Conservation (phyloP, 2,113 vertebrate genomes). For the Oncorhynchus tshawytscha region DNA sequence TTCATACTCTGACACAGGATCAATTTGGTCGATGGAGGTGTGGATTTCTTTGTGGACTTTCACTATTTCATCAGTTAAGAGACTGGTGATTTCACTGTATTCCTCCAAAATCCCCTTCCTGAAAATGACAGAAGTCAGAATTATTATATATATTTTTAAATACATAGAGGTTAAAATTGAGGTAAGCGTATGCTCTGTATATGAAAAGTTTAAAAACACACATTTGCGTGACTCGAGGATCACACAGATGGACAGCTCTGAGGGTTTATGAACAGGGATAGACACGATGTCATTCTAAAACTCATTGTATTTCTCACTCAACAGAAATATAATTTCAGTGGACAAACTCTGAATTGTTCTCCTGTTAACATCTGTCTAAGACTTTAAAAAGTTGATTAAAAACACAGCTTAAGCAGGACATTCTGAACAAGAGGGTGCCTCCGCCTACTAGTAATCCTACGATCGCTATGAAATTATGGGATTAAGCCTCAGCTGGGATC, state of each 20-base stretch:
- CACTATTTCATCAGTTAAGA: slow-evolving; percentile 91
- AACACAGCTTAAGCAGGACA: slow-evolving; percentile 25
- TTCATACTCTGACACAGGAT: slow-evolving; percentile 88
- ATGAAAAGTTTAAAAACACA: background rate
- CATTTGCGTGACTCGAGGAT: background rate
- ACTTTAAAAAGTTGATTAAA: slow-evolving; percentile 24
- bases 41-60: slow-evolving; percentile 93
- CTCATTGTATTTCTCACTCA: background rate
- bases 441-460: background rate
- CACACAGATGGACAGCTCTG: background rate
- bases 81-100: slow-evolving; percentile 93
- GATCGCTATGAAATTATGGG: slow-evolving; percentile 5
- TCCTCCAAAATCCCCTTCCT: slow-evolving; percentile 94
- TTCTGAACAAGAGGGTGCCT: background rate
- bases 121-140: slow-evolving; percentile 43
- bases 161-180: background rate
- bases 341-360: background rate
- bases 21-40: slow-evolving; percentile 86
- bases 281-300: background rate
- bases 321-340: background rate
- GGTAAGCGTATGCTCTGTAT: background rate
- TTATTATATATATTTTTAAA: too few species aligned
- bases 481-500: background rate
- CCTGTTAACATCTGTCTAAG: slow-evolving; percentile 10
- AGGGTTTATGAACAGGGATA: background rate